phyloP scores from a whole-genome alignment of 2,888 invertebrate genomes.

The Stenoptilia bipunctidactyla region DNA sequence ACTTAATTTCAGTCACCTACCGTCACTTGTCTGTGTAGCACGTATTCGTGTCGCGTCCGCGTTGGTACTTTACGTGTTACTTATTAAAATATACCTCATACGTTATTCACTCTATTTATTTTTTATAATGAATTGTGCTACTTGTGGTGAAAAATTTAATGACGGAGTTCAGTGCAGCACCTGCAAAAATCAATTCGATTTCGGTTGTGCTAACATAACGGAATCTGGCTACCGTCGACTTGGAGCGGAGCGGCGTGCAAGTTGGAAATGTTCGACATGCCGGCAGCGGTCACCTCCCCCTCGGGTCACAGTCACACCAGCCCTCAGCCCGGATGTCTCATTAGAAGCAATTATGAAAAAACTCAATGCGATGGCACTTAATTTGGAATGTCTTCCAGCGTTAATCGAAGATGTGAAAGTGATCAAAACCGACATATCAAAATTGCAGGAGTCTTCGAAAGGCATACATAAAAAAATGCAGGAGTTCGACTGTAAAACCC shows the following conservation, averaged over 20 bases:
- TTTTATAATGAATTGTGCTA: not conserved
- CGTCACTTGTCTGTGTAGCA: too few relatives aligned
- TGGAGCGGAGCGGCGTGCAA: not conserved
- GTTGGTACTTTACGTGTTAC: too few relatives aligned
- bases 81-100: too few relatives aligned
- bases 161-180: not conserved
- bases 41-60: too few relatives aligned
- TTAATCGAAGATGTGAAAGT: not conserved
- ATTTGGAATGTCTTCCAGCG: not conserved
- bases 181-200: not conserved
- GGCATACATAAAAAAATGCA: too few relatives aligned
- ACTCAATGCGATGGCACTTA: not conserved
- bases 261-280: not conserved
- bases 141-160: not conserved
- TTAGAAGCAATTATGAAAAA: not conserved
- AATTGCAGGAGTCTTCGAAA: too few relatives aligned
- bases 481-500: not conserved
- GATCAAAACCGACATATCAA: not conserved
- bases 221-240: not conserved
- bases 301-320: not conserved
- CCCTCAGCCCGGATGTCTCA: too few relatives aligned
- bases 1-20: too few relatives aligned
- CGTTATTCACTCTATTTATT: too few relatives aligned
- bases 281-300: not conserved
- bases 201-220: not conserved